Conservation (phyloP, 2,797 vertebrate genomes). For the Diceros bicornis region DNA sequence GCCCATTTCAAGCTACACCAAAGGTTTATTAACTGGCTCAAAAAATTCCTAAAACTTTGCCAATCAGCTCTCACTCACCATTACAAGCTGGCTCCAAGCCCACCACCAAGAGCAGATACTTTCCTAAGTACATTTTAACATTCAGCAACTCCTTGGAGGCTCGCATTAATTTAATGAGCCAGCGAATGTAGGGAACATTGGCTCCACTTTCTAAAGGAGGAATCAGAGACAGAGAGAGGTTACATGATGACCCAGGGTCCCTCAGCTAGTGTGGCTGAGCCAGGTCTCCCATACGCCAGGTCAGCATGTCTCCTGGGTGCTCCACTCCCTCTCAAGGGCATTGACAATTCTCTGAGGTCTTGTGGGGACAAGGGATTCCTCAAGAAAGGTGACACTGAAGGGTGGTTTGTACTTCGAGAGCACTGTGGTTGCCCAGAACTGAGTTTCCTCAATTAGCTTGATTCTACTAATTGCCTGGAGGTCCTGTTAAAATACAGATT, state of each 20-base stretch:
- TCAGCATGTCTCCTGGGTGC: neutral
- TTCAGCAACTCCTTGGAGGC: neutral
- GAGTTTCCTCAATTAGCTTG: neutral
- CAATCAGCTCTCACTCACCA: neutral
- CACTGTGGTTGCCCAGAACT: neutral
- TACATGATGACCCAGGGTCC: neutral
- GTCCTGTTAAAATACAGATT: slow-evolving; percentile 15
- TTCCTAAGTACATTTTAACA: neutral
- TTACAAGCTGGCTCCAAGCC: neutral
- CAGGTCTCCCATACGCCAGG: too few species aligned
- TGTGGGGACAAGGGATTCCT: neutral
- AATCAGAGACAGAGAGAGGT: neutral
- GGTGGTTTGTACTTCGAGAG: neutral
- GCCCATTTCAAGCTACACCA: neutral
- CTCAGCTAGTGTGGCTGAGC: neutral
- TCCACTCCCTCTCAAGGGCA: neutral
- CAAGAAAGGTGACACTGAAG: neutral
- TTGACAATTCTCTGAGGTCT: neutral
- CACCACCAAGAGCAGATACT: neutral
- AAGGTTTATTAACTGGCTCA: neutral
- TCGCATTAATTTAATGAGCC: neutral
- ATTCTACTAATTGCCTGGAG: neutral
- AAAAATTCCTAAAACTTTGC: slow-evolving; percentile 15
- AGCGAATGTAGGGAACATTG: neutral
- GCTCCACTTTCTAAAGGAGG: neutral